These are phyloP conservation scores for Sturmia bella DNA, from an alignment of 2,888 invertebrate genomes.

Conservation along the genomic window DNA sequence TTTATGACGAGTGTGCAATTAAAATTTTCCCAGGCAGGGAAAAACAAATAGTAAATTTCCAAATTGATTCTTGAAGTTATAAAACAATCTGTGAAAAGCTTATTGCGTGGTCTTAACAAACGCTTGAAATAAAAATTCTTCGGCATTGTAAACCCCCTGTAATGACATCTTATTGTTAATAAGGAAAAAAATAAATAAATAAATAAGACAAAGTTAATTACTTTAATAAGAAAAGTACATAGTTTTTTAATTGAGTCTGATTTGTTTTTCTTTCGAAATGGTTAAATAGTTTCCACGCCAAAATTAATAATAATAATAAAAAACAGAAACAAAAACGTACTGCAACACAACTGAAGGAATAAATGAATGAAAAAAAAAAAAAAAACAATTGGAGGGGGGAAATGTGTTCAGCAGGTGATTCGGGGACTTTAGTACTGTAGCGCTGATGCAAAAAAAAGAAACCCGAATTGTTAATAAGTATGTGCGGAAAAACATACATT, in stretches of 20 bases:
- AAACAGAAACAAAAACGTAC: slow-evolving; percentile 40
- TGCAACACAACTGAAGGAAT: slow-evolving; percentile 26
- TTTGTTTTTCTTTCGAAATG: slow-evolving; percentile 33
- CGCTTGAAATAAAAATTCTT: not conserved
- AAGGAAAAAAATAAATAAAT: no score
- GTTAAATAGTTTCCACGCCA: slow-evolving; percentile 60
- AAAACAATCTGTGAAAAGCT: no score
- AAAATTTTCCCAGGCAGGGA: no score
- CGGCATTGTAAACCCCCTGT: slow-evolving; percentile 2
- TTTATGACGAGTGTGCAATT: no score
- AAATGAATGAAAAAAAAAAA: not conserved
- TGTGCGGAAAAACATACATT: no score
- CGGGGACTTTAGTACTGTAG: not conserved
- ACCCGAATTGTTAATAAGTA: slow-evolving; percentile 54
- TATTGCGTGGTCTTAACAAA: no score
- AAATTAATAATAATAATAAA: slow-evolving; percentile 34
- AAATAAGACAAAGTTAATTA: slow-evolving; percentile 4
- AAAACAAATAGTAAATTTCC: no score
- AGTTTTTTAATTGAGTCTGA: slow-evolving; percentile 47
- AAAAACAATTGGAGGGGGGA: slow-evolving; percentile 18
- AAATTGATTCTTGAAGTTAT: no score
- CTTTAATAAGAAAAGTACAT: slow-evolving; percentile 53
- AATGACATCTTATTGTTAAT: slow-evolving; percentile 16
- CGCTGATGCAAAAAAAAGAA: slow-evolving; percentile 58
- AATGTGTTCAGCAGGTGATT: slow-evolving; percentile 21